Conservation (phyloP, 2,888 invertebrate species). For the Didymodactylos carnosus region DNA sequence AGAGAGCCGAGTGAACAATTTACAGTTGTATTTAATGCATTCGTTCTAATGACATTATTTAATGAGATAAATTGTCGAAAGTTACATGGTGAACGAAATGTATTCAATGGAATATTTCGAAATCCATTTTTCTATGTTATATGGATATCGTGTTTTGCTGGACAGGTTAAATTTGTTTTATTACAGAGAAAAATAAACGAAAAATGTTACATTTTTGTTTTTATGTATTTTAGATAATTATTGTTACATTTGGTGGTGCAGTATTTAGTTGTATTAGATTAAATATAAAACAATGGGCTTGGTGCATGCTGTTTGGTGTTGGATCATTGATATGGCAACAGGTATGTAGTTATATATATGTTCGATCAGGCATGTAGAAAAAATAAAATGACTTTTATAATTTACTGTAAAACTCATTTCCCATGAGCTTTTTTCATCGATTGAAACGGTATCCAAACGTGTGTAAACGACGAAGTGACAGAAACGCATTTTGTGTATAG, state of each 20-base stretch:
- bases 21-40: constrained; percentile 97
- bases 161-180: constrained; percentile 81
- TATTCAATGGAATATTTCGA: constrained; percentile 82
- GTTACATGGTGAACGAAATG: constrained; percentile 95
- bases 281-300: constrained; percentile 84
- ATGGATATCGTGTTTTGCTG: constrained; percentile 77
- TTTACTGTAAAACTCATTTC: too few species aligned
- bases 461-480: too few species aligned
- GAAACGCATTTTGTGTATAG: too few species aligned
- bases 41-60: constrained; percentile 99
- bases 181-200: too few species aligned
- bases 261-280: constrained; percentile 84
- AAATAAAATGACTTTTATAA: too few species aligned
- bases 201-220: neutral
- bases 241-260: constrained; percentile 86
- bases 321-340: constrained; percentile 84
- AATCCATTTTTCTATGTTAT: constrained; percentile 96
- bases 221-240: constrained; percentile 52
- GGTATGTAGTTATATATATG: constrained; percentile 21
- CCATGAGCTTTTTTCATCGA: too few species aligned
- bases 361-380: too few species aligned
- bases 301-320: constrained; percentile 90
- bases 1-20: constrained; percentile 71
- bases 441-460: too few species aligned
- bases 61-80: constrained; percentile 99